Percentiles rank a stretch among this genome's conserved stretches.
These are phyloP conservation scores for Notodonta ziczac DNA, from an alignment of 2,888 invertebrate species.

Conservation along the genomic window DNA sequence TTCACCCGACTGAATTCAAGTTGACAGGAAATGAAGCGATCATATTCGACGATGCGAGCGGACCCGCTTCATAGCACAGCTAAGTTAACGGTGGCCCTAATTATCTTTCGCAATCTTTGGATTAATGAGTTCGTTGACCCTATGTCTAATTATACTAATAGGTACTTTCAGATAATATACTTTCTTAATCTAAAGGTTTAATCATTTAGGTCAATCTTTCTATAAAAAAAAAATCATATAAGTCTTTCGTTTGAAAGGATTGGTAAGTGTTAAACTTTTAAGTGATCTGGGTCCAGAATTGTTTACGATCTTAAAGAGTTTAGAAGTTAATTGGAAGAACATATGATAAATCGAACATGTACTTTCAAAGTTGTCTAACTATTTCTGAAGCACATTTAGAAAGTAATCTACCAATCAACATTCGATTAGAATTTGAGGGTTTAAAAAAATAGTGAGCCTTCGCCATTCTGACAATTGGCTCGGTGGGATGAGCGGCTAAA, in stretches of 20 bases:
- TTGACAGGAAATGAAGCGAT: too few species aligned
- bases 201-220: neutral
- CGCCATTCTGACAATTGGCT: too few species aligned
- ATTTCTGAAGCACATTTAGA: neutral
- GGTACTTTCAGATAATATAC: neutral
- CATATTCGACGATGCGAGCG: too few species aligned
- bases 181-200: too few species aligned
- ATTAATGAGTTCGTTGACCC: neutral
- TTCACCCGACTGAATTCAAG: too few species aligned
- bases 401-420: constrained; percentile 1
- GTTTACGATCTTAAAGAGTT: neutral
- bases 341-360: neutral
- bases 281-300: neutral
- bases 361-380: neutral
- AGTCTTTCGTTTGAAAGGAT: neutral
- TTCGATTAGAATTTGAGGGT: neutral
- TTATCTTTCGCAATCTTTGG: neutral
- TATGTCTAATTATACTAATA: neutral
- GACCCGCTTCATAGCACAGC: too few species aligned
- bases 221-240: neutral
- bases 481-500: too few species aligned
- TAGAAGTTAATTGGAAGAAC: neutral
- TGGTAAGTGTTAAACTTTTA: neutral
- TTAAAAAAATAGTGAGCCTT: too few species aligned
- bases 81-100: too few species aligned